A percentile compares a stretch with the other conserved stretches of the same genome.
Evolutionary conservation across 2,888 invertebrate species (phyloP).

Genomic region (Danaus chrysippus): DNA sequence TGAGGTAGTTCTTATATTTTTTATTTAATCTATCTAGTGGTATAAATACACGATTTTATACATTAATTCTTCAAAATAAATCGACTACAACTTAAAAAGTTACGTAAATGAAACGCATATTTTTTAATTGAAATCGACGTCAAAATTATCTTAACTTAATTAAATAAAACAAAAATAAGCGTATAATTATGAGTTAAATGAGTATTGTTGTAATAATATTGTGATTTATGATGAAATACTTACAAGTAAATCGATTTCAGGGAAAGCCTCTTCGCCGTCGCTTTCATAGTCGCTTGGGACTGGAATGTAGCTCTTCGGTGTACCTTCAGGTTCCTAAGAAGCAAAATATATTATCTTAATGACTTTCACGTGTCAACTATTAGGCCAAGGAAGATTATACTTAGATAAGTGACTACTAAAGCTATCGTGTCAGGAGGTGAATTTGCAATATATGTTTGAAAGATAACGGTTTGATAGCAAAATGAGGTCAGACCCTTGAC

Average conservation of each 20-base stretch:
- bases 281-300: constrained; percentile 68
- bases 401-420: constrained; percentile 13
- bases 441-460: constrained; percentile 12
- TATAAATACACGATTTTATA: too few relatives aligned
- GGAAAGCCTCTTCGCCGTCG: constrained; percentile 72
- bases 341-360: constrained; percentile 8
- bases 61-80: too few relatives aligned
- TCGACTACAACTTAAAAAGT: too few relatives aligned
- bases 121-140: too few relatives aligned
- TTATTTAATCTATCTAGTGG: too few relatives aligned
- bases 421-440: constrained; percentile 22
- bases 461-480: constrained; percentile 29
- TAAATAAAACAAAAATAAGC: too few relatives aligned
- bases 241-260: constrained; percentile 67
- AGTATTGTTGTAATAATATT: neutral
- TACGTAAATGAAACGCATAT: too few relatives aligned
- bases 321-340: constrained; percentile 60
- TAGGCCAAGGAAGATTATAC: constrained; percentile 15
- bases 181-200: neutral
- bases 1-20: too few relatives aligned
- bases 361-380: neutral
- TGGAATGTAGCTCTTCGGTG: constrained; percentile 51
- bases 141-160: too few relatives aligned
- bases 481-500: constrained; percentile 33
- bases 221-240: constrained; percentile 41